Evolutionary conservation across 2,888 invertebrate genomes (phyloP), one percentile per base, ranked within the genome.

Genomic region (Aromia moschata): DNA sequence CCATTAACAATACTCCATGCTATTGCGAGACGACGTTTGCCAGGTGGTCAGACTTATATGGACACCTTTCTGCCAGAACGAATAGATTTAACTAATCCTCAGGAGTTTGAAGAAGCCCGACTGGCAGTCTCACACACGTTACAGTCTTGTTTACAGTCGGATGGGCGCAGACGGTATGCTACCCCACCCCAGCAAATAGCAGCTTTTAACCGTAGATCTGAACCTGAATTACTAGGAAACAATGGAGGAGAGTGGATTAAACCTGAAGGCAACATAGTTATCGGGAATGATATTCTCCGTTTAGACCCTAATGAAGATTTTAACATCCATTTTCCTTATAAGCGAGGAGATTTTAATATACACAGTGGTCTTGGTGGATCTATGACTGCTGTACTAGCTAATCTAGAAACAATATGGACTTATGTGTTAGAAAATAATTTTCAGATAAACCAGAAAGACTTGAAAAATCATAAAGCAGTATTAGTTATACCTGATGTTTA

Each of bases 151-250:
- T 83, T 93, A 47, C 93, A 93, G 75, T 91, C 93, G 0, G 91
- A 93, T 71, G 94, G 94, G 0, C 85, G 90, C 0, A 81, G 92
- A 55, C 83, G 93, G 18, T 89, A 93, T 69, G 93, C 93, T 0
- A 94, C 94, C 0, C 93, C 94, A 0, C 93, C 94, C 0, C 93
- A 94, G 72, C 94, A 94, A 82, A 92, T 94, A 49, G 90, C 94
- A 0, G 92, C 92, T 0, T 93, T 93, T 71, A 96, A 97, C 79
- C 85, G 92, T 37, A 83, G 92, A 60, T 90, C 92, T 0, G 82
- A 86, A 36, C 91, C 93, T 0, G 93, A 93, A 77, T 80, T 83
- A 38, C 80, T 85, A 0, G 83, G 82, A 5, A 83, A 84, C 2
- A 85, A 84, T 1, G 84, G 84, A 33, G 85, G 85, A 0, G 84